Base-by-base conservation (phyloP, 2,888 invertebrate species). In the Anorthoa munda region DNA sequence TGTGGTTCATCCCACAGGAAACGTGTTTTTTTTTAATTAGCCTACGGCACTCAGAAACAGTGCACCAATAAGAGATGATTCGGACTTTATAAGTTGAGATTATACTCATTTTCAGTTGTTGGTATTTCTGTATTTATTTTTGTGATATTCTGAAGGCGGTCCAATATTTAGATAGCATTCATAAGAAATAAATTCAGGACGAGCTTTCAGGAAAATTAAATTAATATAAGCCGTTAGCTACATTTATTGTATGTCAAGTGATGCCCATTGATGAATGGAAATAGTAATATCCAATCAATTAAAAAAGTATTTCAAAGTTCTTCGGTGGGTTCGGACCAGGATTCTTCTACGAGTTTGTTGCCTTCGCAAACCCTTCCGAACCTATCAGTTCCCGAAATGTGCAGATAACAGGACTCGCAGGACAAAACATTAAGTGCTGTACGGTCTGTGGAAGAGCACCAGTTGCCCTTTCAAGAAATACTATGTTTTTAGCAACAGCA, bases 201-300 rank as follows among this genome's bases (percentile, higher is more conserved):
- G 53, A 70, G 61, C 78, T 75, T 71, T 67, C 56, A 72, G 70
- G 67, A 71, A 71, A 67, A 78, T 81, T 72, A 70, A 78, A 81
- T 81, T 53, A 61, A 26, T 81, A 51, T 74, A 78, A 70, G 31
- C 60, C 50, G 18, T 77, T 59, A 64, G 46, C 17, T 65, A 51
- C 79, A 21, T 66, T 26, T 39, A 9, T 9, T 21, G 13, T 12
- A 15, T 56, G 39, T 48, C 59, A 53, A 80, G 58, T 55, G 15
- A 23, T 31, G 26, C 11, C 55, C 26, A 51, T 53, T 63, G 15
- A 51, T 13, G 18, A 31, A 31, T 50, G 15, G 21, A 26, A 73
- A 66, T 60, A 26, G 48, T 39, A 9, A 45, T 66, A 45, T 50
- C 45, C n/a, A 50, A 50, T 26, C 1, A 46, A 61, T 48, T 46